Evolutionary conservation across 2,113 vertebrate genomes (phyloP).

Genomic region (Sinocyclocheilus anshuiensis): DNA sequence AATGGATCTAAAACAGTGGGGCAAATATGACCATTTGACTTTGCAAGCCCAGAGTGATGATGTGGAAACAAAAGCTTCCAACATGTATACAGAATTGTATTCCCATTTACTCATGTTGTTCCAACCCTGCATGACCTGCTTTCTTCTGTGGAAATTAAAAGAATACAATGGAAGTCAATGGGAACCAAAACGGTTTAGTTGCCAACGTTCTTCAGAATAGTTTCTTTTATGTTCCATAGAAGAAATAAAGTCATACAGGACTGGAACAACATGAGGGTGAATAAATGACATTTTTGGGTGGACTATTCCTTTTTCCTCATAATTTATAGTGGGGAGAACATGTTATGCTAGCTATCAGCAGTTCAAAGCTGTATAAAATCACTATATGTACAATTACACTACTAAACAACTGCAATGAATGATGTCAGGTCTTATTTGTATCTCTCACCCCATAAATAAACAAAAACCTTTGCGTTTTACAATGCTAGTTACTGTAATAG

Average conservation of each 20-base stretch:
- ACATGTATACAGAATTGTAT: background rate
- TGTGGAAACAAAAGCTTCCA: background rate
- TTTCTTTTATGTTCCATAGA: background rate
- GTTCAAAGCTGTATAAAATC: slow-evolving; percentile 24
- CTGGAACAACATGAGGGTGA: background rate
- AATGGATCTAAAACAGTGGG: background rate
- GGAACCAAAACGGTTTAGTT: too few relatives aligned
- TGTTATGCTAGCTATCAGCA: slow-evolving; percentile 9
- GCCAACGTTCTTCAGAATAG: background rate
- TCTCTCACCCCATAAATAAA: slow-evolving; percentile 12
- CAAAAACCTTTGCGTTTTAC: background rate
- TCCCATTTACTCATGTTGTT: background rate
- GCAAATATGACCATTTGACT: background rate
- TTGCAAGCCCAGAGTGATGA: background rate
- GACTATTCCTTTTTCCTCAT: background rate
- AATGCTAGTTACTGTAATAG: slow-evolving; percentile 1
- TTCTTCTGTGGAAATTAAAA: too few relatives aligned
- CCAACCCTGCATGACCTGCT: background rate
- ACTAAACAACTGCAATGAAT: slow-evolving; percentile 12
- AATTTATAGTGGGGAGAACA: background rate
- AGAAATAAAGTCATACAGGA: background rate
- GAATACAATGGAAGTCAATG: background rate
- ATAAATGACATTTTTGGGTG: background rate
- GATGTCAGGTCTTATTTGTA: background rate
- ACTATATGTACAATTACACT: slow-evolving; percentile 25